Evolutionary conservation across 2,113 vertebrate genomes (phyloP).

Genomic region (Sisor rabdophorus): DNA sequence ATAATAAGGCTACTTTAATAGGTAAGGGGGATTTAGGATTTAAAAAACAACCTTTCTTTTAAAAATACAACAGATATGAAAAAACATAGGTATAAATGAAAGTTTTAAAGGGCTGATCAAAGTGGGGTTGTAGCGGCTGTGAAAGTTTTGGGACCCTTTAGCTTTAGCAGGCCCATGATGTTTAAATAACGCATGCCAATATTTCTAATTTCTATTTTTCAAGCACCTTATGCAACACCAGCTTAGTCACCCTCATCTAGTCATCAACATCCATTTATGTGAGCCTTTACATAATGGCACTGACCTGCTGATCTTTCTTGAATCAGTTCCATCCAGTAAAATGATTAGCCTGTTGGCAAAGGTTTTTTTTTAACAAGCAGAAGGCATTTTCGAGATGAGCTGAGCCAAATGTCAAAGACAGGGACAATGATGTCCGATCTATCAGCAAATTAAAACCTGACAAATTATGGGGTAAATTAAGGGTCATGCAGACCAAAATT

Average conservation of each 20-base stretch:
- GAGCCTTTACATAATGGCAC: neutral
- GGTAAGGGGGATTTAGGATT: no score
- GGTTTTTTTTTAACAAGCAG: constrained; percentile 27
- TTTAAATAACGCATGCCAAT: constrained; percentile 1
- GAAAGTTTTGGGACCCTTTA: no score
- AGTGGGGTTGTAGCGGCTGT: no score
- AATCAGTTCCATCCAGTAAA: constrained; percentile 27
- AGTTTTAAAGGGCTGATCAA: no score
- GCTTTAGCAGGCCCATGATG: constrained; percentile 27
- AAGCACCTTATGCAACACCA: constrained; percentile 1
- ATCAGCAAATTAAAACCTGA: constrained; percentile 28
- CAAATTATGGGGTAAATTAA: constrained; percentile 12
- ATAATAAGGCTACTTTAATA: no score
- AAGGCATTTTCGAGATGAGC: constrained; percentile 29
- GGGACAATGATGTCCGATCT: constrained; percentile 9
- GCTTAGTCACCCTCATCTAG: neutral
- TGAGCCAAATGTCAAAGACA: constrained; percentile 37
- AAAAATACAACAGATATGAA: no score
- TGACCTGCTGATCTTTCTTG: neutral
- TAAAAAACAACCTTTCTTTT: no score
- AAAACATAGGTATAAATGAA: no score
- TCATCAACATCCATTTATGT: constrained; percentile 2
- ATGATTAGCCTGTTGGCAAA: constrained; percentile 20
- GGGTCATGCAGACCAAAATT: constrained; percentile 1
- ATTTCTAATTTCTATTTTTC: constrained; percentile 20